A percentile compares a stretch with the other conserved stretches of the same genome.
These are phyloP conservation scores for Thermophis baileyi DNA, from an alignment of 2,113 vertebrate species.

Conservation along the genomic window DNA sequence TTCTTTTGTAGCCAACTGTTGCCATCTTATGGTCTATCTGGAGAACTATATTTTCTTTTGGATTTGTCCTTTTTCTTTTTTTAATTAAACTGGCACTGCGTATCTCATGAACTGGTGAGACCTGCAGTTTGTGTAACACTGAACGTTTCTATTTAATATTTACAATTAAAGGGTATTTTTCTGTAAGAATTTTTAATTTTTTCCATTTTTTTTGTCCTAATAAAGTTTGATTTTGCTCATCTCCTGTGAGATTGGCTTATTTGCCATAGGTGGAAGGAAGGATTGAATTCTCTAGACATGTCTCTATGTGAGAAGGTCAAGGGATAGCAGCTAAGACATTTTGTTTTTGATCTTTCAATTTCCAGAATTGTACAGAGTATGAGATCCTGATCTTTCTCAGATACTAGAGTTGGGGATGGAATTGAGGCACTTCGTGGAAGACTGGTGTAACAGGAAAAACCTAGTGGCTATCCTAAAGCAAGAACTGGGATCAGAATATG, in stretches of 20 bases:
- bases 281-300: not conserved
- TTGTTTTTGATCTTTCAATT: not conserved
- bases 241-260: not conserved
- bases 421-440: not conserved
- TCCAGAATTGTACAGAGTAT: not conserved
- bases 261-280: not conserved
- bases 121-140: not conserved
- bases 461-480: not conserved
- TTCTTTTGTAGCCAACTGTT: not conserved
- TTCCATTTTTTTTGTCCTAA: not conserved
- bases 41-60: not conserved
- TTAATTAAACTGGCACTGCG: not conserved
- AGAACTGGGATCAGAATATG: not conserved
- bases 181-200: not conserved
- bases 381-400: not conserved
- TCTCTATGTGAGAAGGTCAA: not conserved
- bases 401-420: not conserved
- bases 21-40: not conserved
- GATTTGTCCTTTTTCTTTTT: not conserved
- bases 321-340: not conserved
- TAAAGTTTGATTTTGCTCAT: not conserved
- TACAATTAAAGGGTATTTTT: not conserved
- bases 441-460: not conserved
- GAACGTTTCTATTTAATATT: not conserved
- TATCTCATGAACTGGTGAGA: not conserved